Base-by-base conservation (phyloP, 2,888 invertebrate genomes). In the Anoncus sp. region DNA sequence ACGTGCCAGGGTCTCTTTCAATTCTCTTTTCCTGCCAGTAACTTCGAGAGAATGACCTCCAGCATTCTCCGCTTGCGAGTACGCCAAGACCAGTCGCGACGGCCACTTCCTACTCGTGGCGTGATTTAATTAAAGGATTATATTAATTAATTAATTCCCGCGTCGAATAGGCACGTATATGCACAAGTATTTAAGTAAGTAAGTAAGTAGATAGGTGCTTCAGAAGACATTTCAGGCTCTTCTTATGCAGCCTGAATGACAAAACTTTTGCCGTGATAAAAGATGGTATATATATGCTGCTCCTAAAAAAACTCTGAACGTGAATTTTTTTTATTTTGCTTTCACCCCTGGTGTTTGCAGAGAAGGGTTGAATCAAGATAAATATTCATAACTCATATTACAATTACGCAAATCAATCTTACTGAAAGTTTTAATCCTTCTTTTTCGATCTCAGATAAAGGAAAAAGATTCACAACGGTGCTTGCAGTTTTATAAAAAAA, bases 401-500 rank as follows among this genome's bases (percentile, higher is more conserved):
- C 84, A 87, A 87, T 85, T 85, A 85, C 83, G 83, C 80, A 84
- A 87, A 86, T 87, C 85, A 83, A 84, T 83, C 85, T 83, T 5
- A 12, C 10, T 1, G 18, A 80, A 83, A 84, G 83, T 82, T 85
- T 84, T 82, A 85, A 86, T 85, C 83, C 79, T 80, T 51, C n/a
- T 20, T 7, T 18, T 31, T 47, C 35, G 6, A 6, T 20, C 47
- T 12, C 16, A 4, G 49, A 22, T 14, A 22, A 38, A 31, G 20
- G 6, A 18, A 63, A 31, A 63, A 63, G 18, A 10, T 14, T 27
- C 12, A 14, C n/a, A n/a, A n/a, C n/a, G n/a, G n/a, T n/a, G n/a
- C n/a, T 18, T 5, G 55, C 24, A 7, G 51, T 24, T 24, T 24
- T n/a, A 24, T 24, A 12, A 16, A 16, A 55, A 31, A 31, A 35